Percentiles rank a stretch among this genome's conserved stretches.
phyloP scores from a whole-genome alignment of 2,113 vertebrate genomes.

The Glaucomys volans region DNA sequence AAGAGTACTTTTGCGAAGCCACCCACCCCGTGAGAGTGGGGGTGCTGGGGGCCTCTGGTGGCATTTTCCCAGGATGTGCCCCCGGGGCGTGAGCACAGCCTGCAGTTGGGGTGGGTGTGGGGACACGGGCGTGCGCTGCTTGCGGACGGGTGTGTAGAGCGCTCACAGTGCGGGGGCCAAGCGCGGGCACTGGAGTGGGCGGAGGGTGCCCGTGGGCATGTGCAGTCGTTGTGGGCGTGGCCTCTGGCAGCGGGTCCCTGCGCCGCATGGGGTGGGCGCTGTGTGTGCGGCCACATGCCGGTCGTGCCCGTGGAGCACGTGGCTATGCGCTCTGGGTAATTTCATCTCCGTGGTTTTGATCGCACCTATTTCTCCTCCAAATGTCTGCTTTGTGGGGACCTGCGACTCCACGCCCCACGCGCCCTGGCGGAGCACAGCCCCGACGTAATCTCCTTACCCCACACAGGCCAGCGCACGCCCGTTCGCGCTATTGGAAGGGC shows the following conservation, averaged over 20 bases:
- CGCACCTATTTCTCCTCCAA: slow-evolving; percentile 3
- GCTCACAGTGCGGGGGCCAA: background rate
- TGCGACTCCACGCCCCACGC: slow-evolving; percentile 63
- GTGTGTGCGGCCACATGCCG: background rate
- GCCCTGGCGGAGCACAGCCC: slow-evolving; percentile 60
- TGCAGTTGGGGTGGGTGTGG: background rate
- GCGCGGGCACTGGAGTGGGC: rapidly evolving
- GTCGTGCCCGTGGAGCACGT: rapidly evolving
- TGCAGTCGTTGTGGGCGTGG: background rate
- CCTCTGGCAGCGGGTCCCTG: too few relatives aligned
- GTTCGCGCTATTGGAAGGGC: slow-evolving; percentile 77
- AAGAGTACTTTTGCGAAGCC: background rate
- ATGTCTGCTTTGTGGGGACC: slow-evolving; percentile 80
- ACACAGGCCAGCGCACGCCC: slow-evolving; percentile 60
- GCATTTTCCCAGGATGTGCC: rapidly evolving
- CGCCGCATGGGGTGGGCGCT: too few relatives aligned
- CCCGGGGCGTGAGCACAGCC: background rate
- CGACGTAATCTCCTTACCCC: slow-evolving; percentile 65
- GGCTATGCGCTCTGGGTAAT: background rate
- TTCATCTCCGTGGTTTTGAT: slow-evolving; percentile 65
- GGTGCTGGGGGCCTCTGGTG: rapidly evolving
- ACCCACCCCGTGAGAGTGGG: background rate
- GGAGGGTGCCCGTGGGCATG: background rate
- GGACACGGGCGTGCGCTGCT: background rate
- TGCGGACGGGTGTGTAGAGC: rapidly evolving